Percentiles rank a stretch among this genome's conserved stretches.
phyloP scores from a whole-genome alignment of 2,797 vertebrate genomes.

The Dryobates pubescens region DNA sequence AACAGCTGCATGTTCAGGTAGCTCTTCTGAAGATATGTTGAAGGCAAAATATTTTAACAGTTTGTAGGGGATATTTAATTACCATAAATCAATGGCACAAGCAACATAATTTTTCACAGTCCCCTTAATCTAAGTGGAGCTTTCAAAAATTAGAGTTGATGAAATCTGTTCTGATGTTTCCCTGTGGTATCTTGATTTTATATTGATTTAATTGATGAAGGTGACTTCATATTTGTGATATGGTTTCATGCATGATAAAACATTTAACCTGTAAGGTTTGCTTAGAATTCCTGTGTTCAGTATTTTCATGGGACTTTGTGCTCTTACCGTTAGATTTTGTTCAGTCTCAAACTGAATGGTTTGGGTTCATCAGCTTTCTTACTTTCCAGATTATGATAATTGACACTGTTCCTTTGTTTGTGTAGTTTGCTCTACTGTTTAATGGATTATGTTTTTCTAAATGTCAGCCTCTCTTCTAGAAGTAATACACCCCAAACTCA shows the following conservation, averaged over 20 bases:
- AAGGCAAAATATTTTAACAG: neutral
- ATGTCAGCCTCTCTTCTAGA: neutral
- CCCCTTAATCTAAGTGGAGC: neutral
- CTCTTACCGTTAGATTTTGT: neutral
- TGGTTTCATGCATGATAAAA: neutral
- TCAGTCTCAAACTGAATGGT: neutral
- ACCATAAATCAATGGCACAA: neutral
- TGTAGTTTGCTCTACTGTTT: neutral
- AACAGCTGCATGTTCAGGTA: neutral
- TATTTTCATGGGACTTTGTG: neutral
- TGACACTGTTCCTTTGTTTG: neutral
- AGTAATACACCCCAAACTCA: neutral
- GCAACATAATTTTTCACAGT: neutral
- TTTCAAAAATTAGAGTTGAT: neutral
- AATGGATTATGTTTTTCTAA: neutral
- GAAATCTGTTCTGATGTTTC: neutral
- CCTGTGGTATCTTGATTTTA: neutral
- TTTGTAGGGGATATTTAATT: neutral
- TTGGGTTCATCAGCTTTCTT: neutral
- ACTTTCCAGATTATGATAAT: neutral
- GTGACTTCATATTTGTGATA: neutral
- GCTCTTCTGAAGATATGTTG: neutral
- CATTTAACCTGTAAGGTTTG: neutral
- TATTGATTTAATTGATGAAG: neutral
- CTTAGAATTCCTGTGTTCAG: neutral